Percentiles rank a stretch among this genome's conserved stretches.
phyloP scores from a whole-genome alignment of 2,113 vertebrate genomes.

The Anhinga rufa region DNA sequence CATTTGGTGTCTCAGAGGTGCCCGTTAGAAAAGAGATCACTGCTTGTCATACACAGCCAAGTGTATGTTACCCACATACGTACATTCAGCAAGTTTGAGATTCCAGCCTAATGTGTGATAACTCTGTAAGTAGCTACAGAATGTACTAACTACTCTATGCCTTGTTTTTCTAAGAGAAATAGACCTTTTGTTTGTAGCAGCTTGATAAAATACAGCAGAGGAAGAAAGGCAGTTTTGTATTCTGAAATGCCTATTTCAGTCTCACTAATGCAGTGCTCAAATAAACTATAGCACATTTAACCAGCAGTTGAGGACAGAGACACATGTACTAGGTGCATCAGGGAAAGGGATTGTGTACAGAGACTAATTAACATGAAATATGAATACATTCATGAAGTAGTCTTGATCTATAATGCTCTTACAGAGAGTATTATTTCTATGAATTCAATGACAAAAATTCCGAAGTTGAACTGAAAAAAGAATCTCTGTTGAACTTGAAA shows the following conservation, averaged over 20 bases:
- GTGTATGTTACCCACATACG: not conserved
- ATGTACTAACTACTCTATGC: not conserved
- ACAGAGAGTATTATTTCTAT: slow-evolving; percentile 58
- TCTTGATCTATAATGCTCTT: slow-evolving; percentile 73
- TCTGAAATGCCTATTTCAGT: slow-evolving; percentile 57
- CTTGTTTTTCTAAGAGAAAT: slow-evolving; percentile 1
- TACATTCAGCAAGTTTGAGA: not conserved
- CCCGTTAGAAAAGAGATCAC: slow-evolving; percentile 44
- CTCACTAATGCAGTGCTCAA: slow-evolving; percentile 59
- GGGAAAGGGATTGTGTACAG: slow-evolving; percentile 61
- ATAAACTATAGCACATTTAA: slow-evolving; percentile 79
- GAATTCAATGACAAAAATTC: slow-evolving; percentile 63
- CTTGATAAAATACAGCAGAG: slow-evolving; percentile 43
- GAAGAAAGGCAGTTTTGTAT: slow-evolving; percentile 53
- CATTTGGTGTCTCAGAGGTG: slow-evolving; percentile 30
- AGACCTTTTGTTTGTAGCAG: not conserved
- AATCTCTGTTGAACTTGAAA: slow-evolving; percentile 11
- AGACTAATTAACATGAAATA: slow-evolving; percentile 80
- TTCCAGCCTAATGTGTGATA: not conserved
- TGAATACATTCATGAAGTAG: slow-evolving; percentile 68
- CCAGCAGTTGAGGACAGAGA: slow-evolving; percentile 78
- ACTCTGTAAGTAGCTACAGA: not conserved
- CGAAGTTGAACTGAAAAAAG: slow-evolving; percentile 31
- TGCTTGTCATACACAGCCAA: not conserved
- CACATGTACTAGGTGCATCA: slow-evolving; percentile 70